Percentiles rank a stretch among this genome's conserved stretches.
Conservation (phyloP, 2,113 vertebrate genomes). For the Poeciliopsis turrubarensis region DNA sequence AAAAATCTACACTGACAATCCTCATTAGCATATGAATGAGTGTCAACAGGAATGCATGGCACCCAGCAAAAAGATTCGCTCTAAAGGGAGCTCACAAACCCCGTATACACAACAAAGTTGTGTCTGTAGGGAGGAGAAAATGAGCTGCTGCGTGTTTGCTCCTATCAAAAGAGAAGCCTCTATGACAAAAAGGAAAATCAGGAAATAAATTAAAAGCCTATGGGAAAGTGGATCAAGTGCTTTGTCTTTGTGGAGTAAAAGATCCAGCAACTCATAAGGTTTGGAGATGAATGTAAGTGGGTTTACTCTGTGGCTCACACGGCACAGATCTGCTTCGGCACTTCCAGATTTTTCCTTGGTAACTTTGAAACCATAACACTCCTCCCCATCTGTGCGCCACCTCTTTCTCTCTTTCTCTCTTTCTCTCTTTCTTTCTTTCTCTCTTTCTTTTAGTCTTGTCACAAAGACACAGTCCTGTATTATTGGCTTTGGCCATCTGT, state of each 20-base stretch:
- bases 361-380: conserved; percentile 38
- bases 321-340: conserved; percentile 35
- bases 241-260: conserved; percentile 48
- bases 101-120: conserved; percentile 64
- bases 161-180: conserved; percentile 60
- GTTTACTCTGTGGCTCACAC: conserved; percentile 44
- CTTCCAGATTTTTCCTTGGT: conserved; percentile 43
- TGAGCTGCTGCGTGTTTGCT: conserved; percentile 56
- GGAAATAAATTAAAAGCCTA: conserved; percentile 43
- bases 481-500: conserved; percentile 60
- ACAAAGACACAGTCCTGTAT: conserved; percentile 42
- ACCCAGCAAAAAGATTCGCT: conserved; percentile 61
- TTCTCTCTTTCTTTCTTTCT: background rate
- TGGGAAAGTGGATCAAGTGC: conserved; percentile 63
- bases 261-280: conserved; percentile 38
- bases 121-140: conserved; percentile 56
- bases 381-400: conserved; percentile 27
- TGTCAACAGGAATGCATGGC: conserved; percentile 69
- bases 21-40: conserved; percentile 73
- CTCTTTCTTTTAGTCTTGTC: conserved; percentile 23
- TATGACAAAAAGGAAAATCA: conserved; percentile 33
- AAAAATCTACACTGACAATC: conserved; percentile 64
- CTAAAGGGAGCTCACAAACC: conserved; percentile 26
- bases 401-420: background rate
- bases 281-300: conserved; percentile 43